A percentile compares a stretch with the other conserved stretches of the same genome.
These are phyloP conservation scores for Willisornis vidua DNA, from an alignment of 2,113 vertebrate genomes.

Conservation along the genomic window DNA sequence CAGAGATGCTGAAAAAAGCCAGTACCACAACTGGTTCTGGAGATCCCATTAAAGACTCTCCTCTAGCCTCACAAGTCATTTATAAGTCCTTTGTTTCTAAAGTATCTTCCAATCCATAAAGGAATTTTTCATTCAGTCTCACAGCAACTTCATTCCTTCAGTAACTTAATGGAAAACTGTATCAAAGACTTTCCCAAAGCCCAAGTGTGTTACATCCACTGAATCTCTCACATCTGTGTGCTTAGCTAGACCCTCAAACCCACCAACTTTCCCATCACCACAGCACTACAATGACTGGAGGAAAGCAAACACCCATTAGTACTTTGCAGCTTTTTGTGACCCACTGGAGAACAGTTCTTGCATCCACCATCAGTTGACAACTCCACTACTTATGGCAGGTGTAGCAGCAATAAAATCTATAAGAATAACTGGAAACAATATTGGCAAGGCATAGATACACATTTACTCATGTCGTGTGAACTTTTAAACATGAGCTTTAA, in stretches of 20 bases:
- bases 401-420: neutral
- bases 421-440: neutral
- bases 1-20: neutral
- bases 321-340: neutral
- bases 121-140: neutral
- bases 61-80: neutral
- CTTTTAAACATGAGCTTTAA: neutral
- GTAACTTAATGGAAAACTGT: neutral
- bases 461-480: neutral
- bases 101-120: neutral
- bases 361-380: neutral
- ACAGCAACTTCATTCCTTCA: neutral
- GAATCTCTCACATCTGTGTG: rapidly evolving
- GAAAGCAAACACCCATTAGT: neutral
- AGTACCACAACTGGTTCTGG: neutral
- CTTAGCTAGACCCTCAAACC: neutral
- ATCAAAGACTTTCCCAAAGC: neutral
- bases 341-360: neutral
- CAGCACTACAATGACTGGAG: neutral
- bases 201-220: neutral
- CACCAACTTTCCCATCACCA: neutral
- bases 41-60: neutral
- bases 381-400: neutral
- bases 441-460: neutral
- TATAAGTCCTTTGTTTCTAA: neutral